phyloP scores from a whole-genome alignment of 2,888 invertebrate genomes.

The Acanthosepion pharaonis region DNA sequence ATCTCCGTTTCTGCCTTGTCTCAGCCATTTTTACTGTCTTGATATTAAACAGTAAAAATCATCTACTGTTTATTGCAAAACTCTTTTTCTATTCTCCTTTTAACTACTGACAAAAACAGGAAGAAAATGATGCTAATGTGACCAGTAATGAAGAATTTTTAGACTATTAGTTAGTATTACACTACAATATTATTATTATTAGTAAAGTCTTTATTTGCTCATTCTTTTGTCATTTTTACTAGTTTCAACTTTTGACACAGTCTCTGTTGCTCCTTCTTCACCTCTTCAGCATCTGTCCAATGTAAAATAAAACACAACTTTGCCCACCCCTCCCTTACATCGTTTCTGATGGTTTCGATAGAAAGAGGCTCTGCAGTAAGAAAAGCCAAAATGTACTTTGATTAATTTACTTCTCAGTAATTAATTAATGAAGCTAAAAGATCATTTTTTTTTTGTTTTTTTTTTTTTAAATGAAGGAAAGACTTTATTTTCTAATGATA shows the following conservation, averaged over 20 bases:
- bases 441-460: too few relatives aligned
- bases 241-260: neutral
- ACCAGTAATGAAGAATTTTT: too few relatives aligned
- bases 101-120: neutral
- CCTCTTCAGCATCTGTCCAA: neutral
- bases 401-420: neutral
- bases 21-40: neutral
- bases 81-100: neutral
- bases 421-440: too few relatives aligned
- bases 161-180: too few relatives aligned
- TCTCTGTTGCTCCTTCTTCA: too few relatives aligned
- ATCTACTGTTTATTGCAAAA: neutral
- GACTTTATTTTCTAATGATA: neutral
- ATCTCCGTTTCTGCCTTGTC: neutral
- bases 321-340: neutral
- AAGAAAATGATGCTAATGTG: neutral
- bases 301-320: constrained; percentile 33
- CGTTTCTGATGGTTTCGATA: constrained; percentile 33
- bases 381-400: neutral
- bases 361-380: neutral
- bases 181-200: neutral
- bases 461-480: too few relatives aligned
- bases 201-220: neutral
- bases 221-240: neutral
- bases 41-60: neutral